Percentiles rank a stretch among this genome's conserved stretches.
These are phyloP conservation scores for Aspidiotus destructor DNA, from an alignment of 2,888 invertebrate species.

Conservation along the genomic window DNA sequence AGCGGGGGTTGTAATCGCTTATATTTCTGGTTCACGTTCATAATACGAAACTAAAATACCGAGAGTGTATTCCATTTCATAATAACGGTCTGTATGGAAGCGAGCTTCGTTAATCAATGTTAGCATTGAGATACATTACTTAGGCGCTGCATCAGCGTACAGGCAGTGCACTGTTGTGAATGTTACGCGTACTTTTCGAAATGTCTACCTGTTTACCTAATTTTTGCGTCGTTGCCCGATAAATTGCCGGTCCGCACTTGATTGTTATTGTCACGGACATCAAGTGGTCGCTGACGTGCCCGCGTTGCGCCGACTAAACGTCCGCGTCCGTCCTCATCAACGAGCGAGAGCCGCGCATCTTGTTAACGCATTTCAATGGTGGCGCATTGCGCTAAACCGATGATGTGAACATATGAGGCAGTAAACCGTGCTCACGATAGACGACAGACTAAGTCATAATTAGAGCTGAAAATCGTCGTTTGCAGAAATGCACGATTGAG, in stretches of 20 bases:
- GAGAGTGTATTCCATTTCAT: slow-evolving; percentile 10
- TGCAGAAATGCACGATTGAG: too few species aligned
- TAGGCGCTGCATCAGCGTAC: not conserved
- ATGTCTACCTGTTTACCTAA: slow-evolving; percentile 2
- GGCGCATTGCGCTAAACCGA: too few species aligned
- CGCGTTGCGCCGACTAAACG: not conserved
- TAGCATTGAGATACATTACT: slow-evolving; percentile 8
- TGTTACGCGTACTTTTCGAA: too few species aligned
- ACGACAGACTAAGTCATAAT: too few species aligned
- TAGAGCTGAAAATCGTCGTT: too few species aligned
- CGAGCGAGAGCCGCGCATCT: too few species aligned
- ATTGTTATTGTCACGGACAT: slow-evolving; percentile 2
- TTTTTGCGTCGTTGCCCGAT: slow-evolving; percentile 1
- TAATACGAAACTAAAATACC: too few species aligned
- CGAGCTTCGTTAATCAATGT: slow-evolving; percentile 11
- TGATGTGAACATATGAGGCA: too few species aligned
- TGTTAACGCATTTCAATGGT: too few species aligned
- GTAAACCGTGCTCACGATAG: too few species aligned
- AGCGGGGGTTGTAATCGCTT: too few species aligned
- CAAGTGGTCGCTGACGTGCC: not conserved
- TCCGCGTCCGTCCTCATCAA: not conserved
- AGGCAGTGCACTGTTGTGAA: not conserved
- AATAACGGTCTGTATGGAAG: not conserved
- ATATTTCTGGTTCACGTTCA: too few species aligned
- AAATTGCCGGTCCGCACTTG: not conserved